Percentiles rank a stretch among this genome's conserved stretches.
These are phyloP conservation scores for Dinomys branickii DNA, from an alignment of 2,113 vertebrate species.

Conservation along the genomic window DNA sequence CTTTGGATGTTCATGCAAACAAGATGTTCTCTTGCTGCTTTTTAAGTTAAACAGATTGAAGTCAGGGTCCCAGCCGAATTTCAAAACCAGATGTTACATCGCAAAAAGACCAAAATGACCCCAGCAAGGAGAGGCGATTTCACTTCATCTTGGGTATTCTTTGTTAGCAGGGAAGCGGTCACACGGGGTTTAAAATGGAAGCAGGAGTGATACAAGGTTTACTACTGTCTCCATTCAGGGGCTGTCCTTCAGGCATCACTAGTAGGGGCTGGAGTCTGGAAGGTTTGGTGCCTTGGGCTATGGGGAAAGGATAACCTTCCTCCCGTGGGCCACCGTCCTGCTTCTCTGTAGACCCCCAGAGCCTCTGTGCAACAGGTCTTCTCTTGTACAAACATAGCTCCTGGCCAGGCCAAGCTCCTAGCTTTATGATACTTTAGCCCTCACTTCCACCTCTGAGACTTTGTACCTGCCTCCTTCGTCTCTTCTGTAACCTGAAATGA, in stretches of 20 bases:
- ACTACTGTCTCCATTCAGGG: background rate
- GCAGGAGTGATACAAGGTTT: background rate
- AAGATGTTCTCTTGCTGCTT: conserved; percentile 82
- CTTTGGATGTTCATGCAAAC: conserved; percentile 81
- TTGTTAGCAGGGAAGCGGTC: background rate
- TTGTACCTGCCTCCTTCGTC: background rate
- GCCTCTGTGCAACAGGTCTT: background rate
- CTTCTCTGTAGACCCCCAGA: background rate
- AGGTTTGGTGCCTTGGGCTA: background rate
- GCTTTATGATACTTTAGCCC: background rate
- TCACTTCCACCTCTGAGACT: background rate
- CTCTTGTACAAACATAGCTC: background rate
- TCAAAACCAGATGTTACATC: conserved; percentile 82
- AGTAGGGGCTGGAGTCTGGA: background rate
- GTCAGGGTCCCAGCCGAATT: conserved; percentile 80
- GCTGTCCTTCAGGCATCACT: background rate
- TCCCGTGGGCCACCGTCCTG: background rate
- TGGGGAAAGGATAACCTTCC: background rate
- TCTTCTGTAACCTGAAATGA: background rate
- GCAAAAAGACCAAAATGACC: conserved; percentile 62
- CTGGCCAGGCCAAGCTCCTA: background rate
- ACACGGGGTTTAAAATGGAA: background rate
- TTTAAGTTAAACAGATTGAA: conserved; percentile 79
- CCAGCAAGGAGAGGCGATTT: conserved; percentile 38
- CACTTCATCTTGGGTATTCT: conserved; percentile 55